These are phyloP conservation scores for Aphelinus certus DNA, from an alignment of 1,140 invertebrate genomes.

Conservation along the genomic window DNA sequence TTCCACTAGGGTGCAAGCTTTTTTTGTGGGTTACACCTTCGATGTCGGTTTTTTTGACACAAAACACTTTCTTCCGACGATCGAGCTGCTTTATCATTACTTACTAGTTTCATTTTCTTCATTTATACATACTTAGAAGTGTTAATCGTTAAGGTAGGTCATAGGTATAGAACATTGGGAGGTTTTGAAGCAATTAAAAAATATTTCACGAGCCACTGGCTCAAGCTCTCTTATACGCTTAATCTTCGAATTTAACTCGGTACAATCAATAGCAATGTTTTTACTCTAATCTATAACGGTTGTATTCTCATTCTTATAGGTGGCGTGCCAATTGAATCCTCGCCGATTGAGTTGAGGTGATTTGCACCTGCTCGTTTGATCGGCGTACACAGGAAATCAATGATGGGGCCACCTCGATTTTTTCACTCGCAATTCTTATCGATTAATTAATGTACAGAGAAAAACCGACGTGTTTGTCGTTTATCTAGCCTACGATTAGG, in stretches of 20 bases:
- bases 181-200: constrained; percentile 61
- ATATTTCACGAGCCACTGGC: constrained; percentile 58
- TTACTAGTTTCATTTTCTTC: constrained; percentile 28
- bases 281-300: constrained; percentile 9
- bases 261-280: constrained; percentile 57
- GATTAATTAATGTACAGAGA: constrained; percentile 30
- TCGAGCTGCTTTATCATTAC: constrained; percentile 42
- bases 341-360: background rate
- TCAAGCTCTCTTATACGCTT: constrained; percentile 61
- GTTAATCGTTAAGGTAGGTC: constrained; percentile 49
- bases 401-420: background rate
- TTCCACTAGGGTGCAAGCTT: constrained; percentile 39
- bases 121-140: constrained; percentile 45
- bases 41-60: constrained; percentile 40
- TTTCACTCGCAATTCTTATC: constrained; percentile 16
- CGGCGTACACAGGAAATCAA: constrained; percentile 1
- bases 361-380: background rate
- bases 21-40: constrained; percentile 45
- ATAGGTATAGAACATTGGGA: constrained; percentile 51
- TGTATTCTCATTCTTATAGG: constrained; percentile 1
- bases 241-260: constrained; percentile 50
- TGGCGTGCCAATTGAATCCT: constrained; percentile 7
- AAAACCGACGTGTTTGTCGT: constrained; percentile 13
- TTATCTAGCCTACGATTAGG: background rate
- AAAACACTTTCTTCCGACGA: constrained; percentile 49